Evolutionary conservation across 2,797 vertebrate species (phyloP).

Genomic region (Liasis olivaceus): DNA sequence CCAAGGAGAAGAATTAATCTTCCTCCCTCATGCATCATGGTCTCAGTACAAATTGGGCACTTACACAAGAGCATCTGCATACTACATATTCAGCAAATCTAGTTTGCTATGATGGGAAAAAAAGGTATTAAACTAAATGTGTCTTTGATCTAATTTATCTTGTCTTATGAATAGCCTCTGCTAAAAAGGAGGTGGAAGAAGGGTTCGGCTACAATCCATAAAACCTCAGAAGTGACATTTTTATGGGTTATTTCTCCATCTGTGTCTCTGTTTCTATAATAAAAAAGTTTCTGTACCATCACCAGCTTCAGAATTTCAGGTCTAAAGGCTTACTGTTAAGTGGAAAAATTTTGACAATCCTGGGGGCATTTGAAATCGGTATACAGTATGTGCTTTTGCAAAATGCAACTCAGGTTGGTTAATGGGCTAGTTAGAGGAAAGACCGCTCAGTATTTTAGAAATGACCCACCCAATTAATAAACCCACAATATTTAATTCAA

Average conservation of each 20-base stretch:
- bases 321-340: background rate
- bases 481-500: background rate
- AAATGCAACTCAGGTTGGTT: background rate
- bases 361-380: background rate
- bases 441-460: background rate
- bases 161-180: background rate
- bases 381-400: background rate
- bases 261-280: background rate
- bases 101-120: background rate
- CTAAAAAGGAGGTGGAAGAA: background rate
- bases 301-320: background rate
- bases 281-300: no score
- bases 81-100: background rate
- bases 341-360: background rate
- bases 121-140: background rate
- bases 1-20: background rate
- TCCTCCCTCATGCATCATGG: background rate
- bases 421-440: conserved; percentile 1
- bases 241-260: background rate
- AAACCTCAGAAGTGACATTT: background rate
- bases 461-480: background rate
- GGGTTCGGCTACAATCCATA: background rate
- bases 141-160: background rate
- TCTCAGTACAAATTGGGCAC: background rate
- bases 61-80: background rate